Evolutionary conservation across 1,140 invertebrate genomes (phyloP), one percentile per base, ranked within the genome.

Genomic region (Pseudomyrmex sp.): DNA sequence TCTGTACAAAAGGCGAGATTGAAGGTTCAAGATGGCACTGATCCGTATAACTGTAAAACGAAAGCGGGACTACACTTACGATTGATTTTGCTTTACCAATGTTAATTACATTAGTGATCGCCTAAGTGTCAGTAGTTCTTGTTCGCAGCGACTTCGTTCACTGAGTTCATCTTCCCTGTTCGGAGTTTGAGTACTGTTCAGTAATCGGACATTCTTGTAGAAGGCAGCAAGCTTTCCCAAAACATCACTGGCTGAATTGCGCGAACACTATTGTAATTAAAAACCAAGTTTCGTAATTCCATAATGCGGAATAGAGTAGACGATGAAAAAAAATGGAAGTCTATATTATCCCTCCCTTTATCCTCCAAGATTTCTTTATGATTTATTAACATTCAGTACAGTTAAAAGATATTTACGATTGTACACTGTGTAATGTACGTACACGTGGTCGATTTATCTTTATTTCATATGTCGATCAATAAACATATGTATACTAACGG

Each of bases 391-490:
- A 90, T 23, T 70, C 63, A 54, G 86, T 82, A 73, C 70, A 72
- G 85, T 82, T 83, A 73, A 35, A 35, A 79, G 86, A 62, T 88
- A 87, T 87, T 84, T 84, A 82, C 75, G 35, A 35, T 83, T 82
- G 90, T 88, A 90, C 90, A 84, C 59, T 85, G 74, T 86, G 84
- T 90, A 91, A 90, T 91, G 87, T 91, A 92, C 82, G 84, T 82
- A 91, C 74, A 77, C 62, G 74, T 89, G 82, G 70, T 92, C 91
- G 87, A 89, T 91, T 92, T 91, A 93, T 87, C 82, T 93, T 93
- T 92, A 91, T 93, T 93, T 93, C 91, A 77, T 93, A 92, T 93
- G 92, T 93, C 90, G 83, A 91, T 91, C 82, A 93, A 93, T 93
- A 93, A 93, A 94, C 77, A 90, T 87, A 87, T 90, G 90, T 91